These are phyloP conservation scores for Cervus canadensis DNA, from an alignment of 2,113 vertebrate genomes.

Conservation along the genomic window DNA sequence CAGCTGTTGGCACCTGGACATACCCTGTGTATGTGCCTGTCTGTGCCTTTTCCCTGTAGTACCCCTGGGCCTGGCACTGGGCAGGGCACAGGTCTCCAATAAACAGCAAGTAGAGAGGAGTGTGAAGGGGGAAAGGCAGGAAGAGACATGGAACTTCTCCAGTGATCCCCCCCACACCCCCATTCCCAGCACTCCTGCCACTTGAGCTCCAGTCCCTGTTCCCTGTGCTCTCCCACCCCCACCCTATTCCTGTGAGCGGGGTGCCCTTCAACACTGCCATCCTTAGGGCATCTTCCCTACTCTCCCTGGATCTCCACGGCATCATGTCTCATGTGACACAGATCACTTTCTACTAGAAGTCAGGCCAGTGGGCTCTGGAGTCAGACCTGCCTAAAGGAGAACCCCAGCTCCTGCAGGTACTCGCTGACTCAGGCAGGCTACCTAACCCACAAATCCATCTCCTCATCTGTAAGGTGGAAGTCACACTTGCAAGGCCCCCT, in stretches of 20 bases:
- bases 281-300: not conserved
- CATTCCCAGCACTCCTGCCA: not conserved
- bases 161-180: too few species aligned
- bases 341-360: not conserved
- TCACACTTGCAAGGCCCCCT: not conserved
- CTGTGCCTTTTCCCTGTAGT: not conserved
- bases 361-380: not conserved
- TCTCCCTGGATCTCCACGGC: not conserved
- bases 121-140: not conserved
- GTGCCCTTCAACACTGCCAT: not conserved
- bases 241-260: accelerated
- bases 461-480: not conserved
- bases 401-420: not conserved
- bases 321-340: not conserved
- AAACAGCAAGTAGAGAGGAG: not conserved
- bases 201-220: not conserved
- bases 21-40: not conserved
- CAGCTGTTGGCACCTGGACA: not conserved
- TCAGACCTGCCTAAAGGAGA: not conserved
- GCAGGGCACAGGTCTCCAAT: not conserved
- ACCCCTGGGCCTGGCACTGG: not conserved
- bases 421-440: not conserved
- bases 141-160: not conserved
- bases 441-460: not conserved
- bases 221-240: not conserved